phyloP scores from a whole-genome alignment of 2,113 vertebrate species.

The Lanius ludovicianus region DNA sequence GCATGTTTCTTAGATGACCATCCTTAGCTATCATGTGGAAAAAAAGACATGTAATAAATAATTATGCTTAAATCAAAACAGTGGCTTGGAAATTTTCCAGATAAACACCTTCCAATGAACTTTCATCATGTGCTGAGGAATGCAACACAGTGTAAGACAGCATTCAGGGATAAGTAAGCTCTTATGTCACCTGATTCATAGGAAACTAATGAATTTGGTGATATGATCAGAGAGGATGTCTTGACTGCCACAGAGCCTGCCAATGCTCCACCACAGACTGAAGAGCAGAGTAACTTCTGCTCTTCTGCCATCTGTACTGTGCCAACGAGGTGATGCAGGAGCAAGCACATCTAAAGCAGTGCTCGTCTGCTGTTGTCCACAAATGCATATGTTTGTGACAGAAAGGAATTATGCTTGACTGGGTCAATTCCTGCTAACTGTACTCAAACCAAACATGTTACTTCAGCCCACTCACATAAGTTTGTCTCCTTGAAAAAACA shows the following conservation, averaged over 20 bases:
- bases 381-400: accelerated
- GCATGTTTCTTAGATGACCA: not conserved
- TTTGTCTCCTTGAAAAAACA: not conserved
- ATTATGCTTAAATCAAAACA: not conserved
- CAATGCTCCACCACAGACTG: not conserved
- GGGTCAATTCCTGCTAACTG: not conserved
- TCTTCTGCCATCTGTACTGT: not conserved
- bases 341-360: not conserved
- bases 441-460: not conserved
- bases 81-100: not conserved
- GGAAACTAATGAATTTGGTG: not conserved
- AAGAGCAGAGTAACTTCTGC: not conserved
- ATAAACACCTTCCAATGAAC: not conserved
- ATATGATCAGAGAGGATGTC: not conserved
- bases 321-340: not conserved
- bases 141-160: not conserved
- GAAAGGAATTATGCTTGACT: not conserved
- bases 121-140: not conserved
- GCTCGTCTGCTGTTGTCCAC: not conserved
- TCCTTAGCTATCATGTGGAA: not conserved
- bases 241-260: not conserved
- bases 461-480: not conserved
- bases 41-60: not conserved
- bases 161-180: not conserved
- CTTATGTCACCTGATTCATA: not conserved